Base-by-base conservation (phyloP, 2,113 vertebrate species). In the Syngnathoides biaculeatus region DNA sequence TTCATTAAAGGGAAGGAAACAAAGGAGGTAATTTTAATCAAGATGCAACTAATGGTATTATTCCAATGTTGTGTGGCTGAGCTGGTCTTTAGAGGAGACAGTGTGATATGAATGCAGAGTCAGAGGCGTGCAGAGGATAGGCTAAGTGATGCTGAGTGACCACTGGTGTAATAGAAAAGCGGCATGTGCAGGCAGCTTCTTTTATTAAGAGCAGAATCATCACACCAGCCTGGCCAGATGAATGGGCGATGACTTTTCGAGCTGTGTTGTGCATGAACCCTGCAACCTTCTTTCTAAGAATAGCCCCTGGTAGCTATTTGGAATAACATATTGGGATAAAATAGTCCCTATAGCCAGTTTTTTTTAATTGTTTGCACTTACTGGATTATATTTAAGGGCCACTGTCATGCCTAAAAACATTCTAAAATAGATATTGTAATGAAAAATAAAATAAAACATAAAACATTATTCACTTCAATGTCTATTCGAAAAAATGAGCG, bases 191-290 rank as follows among this genome's bases (percentile, higher is more conserved):
- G 67, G 20, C 48, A 52, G 48, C 48, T n/a, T 52, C 20, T n/a
- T n/a, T 52, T 52, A 52, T 52, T 52, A 52, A n/a, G 64, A 83
- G 45, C 62, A 71, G 66, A 70, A 67, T 75, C 77, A 83, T 69
- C 38, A 66, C n/a, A 48, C 66, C 42, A 74, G 69, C 24, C 69
- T 39, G 72, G 69, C 24, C 67, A 73, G 78, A 80, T 79, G 65
- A 84, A 81, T 75, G 75, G 77, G 72, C 72, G 79, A 77, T 77
- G 71, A 62, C 42, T 77, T 68, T 71, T 74, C 67, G 72, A 69
- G 74, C 68, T 77, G 67, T 70, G 71, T 67, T 65, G 65, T 52
- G 61, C 64, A 73, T 75, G 56, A 63, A 78, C 62, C 40, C 72
- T 74, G 55, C 20, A 15, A 26, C 22, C 3, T 43, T 42, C n/a